Conservation (phyloP, 1,140 invertebrate species). For the Lepidurus packardi region DNA sequence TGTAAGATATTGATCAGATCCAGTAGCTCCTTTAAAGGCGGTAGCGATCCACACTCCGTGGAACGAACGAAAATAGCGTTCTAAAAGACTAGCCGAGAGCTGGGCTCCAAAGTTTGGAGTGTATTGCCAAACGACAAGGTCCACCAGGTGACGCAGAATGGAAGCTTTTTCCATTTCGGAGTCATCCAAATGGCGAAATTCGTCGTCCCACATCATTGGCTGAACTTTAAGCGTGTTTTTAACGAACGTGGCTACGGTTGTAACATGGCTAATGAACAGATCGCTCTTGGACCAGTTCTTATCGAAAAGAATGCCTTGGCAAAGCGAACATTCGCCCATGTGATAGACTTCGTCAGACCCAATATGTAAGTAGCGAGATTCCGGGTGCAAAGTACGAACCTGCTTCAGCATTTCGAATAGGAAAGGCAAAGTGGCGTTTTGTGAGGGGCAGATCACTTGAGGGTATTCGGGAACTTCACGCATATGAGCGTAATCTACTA, state of each 20-base stretch:
- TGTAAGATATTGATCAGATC: conserved; percentile 44
- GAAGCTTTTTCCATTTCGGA: conserved; percentile 7
- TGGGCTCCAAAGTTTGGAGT: conserved; percentile 43
- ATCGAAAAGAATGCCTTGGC: conserved; percentile 45
- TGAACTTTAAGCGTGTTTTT: conserved; percentile 50
- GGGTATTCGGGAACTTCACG: conserved; percentile 71
- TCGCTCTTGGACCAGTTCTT: conserved; percentile 47
- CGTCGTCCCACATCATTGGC: conserved; percentile 60
- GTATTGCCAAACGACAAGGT: conserved; percentile 55
- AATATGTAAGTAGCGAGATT: conserved; percentile 46
- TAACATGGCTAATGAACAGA: conserved; percentile 51
- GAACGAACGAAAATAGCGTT: conserved; percentile 51
- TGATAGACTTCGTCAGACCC: conserved; percentile 50
- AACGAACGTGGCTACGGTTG: conserved; percentile 46
- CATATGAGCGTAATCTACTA: conserved; percentile 64
- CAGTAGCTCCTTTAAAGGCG: conserved; percentile 55
- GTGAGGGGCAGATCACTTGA: conserved; percentile 61
- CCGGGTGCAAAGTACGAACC: conserved; percentile 42
- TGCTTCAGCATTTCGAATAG: conserved; percentile 52
- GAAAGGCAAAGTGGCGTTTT: conserved; percentile 47
- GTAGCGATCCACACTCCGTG: conserved; percentile 54
- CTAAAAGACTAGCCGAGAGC: conserved; percentile 46
- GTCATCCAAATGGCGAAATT: conserved; percentile 47
- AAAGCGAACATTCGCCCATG: conserved; percentile 47
- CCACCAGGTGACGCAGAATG: conserved; percentile 44